phyloP scores from a whole-genome alignment of 2,888 invertebrate species.

The Patella depressa region DNA sequence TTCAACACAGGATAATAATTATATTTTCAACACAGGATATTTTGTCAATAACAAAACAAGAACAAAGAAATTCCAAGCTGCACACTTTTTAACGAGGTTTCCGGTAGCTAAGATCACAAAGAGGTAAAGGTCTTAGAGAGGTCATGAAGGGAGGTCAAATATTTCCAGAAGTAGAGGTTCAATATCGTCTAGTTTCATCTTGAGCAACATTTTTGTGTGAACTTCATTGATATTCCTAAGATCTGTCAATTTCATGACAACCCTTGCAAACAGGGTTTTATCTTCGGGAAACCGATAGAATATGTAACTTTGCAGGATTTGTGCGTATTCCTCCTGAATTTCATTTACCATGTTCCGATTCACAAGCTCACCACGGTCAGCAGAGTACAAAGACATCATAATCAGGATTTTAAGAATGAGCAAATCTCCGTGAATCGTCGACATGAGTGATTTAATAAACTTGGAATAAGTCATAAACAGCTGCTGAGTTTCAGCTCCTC shows the following conservation, averaged over 20 bases:
- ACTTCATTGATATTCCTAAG: slow-evolving; percentile 90
- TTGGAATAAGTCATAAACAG: slow-evolving; percentile 65
- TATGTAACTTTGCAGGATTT: slow-evolving; percentile 54
- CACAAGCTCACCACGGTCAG: slow-evolving; percentile 55
- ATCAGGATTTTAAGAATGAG: slow-evolving; percentile 63
- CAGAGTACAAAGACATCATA: slow-evolving; percentile 61
- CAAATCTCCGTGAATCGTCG: slow-evolving; percentile 58
- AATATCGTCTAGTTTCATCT: slow-evolving; percentile 90
- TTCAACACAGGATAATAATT: no score
- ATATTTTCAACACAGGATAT: no score
- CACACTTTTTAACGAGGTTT: no score
- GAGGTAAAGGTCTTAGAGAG: background rate
- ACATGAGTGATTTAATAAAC: slow-evolving; percentile 62
- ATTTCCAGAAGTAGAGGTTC: slow-evolving; percentile 94
- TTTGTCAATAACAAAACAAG: no score
- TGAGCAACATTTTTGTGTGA: slow-evolving; percentile 89
- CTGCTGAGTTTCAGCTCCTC: slow-evolving; percentile 51
- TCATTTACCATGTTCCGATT: slow-evolving; percentile 45
- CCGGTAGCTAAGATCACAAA: no score
- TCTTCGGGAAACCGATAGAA: slow-evolving; percentile 55
- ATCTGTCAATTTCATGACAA: slow-evolving; percentile 91
- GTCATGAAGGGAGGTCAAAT: slow-evolving; percentile 80
- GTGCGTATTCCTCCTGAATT: slow-evolving; percentile 64
- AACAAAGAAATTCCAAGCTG: no score
- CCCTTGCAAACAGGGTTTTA: slow-evolving; percentile 57